A percentile compares a stretch with the other conserved stretches of the same genome.
phyloP scores from a whole-genome alignment of 2,888 invertebrate genomes.

The Stegophylla sp. region DNA sequence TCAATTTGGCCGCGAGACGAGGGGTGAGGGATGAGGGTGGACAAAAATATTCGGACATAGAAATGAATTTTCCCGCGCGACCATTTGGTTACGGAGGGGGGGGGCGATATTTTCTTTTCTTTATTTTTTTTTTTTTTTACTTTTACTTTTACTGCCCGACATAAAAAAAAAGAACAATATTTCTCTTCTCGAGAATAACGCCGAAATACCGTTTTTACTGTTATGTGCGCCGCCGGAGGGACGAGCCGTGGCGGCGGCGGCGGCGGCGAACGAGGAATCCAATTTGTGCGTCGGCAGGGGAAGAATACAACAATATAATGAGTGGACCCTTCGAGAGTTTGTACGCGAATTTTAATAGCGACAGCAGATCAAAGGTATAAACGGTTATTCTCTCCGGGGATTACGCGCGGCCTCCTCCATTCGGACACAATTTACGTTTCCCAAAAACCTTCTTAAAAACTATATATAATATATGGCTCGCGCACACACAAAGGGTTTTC shows the following conservation, averaged over 20 bases:
- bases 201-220: conserved; percentile 58
- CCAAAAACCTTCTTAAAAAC: conserved; percentile 39
- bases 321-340: conserved; percentile 52
- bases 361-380: conserved; percentile 59
- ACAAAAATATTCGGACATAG: conserved; percentile 52
- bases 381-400: conserved; percentile 39
- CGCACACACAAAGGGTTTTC: conserved; percentile 9
- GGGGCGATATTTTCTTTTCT: conserved; percentile 36
- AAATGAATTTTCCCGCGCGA: conserved; percentile 50
- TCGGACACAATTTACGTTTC: conserved; percentile 56
- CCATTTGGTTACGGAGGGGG: conserved; percentile 36
- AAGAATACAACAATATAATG: conserved; percentile 56
- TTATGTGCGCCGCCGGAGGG: conserved; percentile 48
- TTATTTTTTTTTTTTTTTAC: conserved; percentile 23
- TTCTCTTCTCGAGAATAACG: conserved; percentile 47
- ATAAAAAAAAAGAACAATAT: conserved; percentile 55
- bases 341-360: conserved; percentile 55
- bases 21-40: conserved; percentile 13
- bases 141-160: conserved; percentile 35
- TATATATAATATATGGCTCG: too few species aligned
- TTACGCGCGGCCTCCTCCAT: conserved; percentile 43
- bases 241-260: neutral
- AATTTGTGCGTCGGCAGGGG: conserved; percentile 54
- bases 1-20: conserved; percentile 28
- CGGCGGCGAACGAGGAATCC: conserved; percentile 34